Conservation (phyloP, 2,797 vertebrate species). For the Atherinosoma microstoma region DNA sequence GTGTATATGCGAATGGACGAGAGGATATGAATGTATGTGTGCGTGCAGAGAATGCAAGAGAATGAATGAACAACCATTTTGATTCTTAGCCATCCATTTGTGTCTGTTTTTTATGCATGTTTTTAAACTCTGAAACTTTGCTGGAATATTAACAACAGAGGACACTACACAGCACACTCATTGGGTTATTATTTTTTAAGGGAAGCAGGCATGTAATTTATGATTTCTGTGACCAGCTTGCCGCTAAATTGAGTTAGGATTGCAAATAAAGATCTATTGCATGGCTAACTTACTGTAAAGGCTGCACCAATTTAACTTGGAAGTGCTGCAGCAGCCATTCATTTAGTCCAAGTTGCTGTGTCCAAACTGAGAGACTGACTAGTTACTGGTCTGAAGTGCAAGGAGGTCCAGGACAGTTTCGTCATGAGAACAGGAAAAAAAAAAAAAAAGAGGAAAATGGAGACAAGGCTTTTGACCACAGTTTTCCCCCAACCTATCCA, state of each 20-base stretch:
- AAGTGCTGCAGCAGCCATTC: constrained; percentile 40
- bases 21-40: constrained; percentile 35
- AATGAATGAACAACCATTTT: constrained; percentile 71
- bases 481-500: constrained; percentile 17
- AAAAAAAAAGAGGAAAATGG: constrained; percentile 17
- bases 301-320: constrained; percentile 38
- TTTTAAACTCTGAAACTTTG: constrained; percentile 55
- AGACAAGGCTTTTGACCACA: constrained; percentile 29
- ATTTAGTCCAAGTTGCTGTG: constrained; percentile 21
- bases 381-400: constrained; percentile 26
- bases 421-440: constrained; percentile 1
- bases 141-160: constrained; percentile 54
- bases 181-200: constrained; percentile 62
- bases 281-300: constrained; percentile 56
- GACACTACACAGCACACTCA: constrained; percentile 67
- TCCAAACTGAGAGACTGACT: constrained; percentile 27
- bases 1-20: constrained; percentile 29
- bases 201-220: constrained; percentile 68
- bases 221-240: constrained; percentile 48
- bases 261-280: constrained; percentile 45
- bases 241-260: constrained; percentile 41
- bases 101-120: constrained; percentile 58
- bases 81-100: constrained; percentile 69
- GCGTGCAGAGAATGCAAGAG: constrained; percentile 51
- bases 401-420: constrained; percentile 29